These are phyloP conservation scores for Drosophila rhopaloa DNA, from an alignment of 1,140 invertebrate species.

Conservation along the genomic window DNA sequence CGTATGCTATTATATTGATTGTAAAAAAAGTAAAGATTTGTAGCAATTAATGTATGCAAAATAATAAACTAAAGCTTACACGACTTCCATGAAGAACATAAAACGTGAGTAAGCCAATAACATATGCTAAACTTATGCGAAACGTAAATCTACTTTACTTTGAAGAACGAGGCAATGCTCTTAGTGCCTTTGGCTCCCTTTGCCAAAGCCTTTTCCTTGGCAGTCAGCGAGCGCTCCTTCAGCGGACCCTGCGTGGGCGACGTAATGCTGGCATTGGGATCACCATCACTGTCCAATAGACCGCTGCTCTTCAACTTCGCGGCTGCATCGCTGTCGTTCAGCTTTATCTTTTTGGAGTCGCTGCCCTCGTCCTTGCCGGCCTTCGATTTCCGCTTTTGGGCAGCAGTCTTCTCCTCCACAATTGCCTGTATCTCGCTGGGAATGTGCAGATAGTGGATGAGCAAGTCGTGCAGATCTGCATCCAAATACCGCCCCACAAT, in stretches of 20 bases:
- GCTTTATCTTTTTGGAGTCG: conserved; percentile 72
- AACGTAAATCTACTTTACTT: conserved; percentile 76
- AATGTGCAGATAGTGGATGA: conserved; percentile 60
- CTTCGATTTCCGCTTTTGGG: conserved; percentile 73
- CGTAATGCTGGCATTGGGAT: conserved; percentile 33
- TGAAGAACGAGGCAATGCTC: conserved; percentile 91
- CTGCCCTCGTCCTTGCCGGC: conserved; percentile 30
- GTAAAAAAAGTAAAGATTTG: background rate
- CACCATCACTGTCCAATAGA: conserved; percentile 58
- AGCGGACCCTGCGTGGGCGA: conserved; percentile 36
- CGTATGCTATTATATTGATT: background rate
- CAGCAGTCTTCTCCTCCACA: conserved; percentile 57
- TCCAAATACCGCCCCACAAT: conserved; percentile 73
- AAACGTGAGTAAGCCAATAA: conserved; percentile 1
- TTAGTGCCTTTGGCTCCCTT: conserved; percentile 90
- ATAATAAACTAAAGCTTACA: background rate
- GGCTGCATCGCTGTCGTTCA: conserved; percentile 37
- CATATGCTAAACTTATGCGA: background rate
- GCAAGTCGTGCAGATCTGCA: conserved; percentile 60
- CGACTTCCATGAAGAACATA: background rate
- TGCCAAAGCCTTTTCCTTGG: conserved; percentile 90
- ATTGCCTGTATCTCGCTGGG: conserved; percentile 72
- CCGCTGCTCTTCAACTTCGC: conserved; percentile 53
- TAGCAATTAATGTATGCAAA: background rate
- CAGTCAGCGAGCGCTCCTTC: conserved; percentile 85